Percentiles rank a stretch among this genome's conserved stretches.
phyloP scores from a whole-genome alignment of 2,113 vertebrate genomes.

The Eptesicus fuscus region DNA sequence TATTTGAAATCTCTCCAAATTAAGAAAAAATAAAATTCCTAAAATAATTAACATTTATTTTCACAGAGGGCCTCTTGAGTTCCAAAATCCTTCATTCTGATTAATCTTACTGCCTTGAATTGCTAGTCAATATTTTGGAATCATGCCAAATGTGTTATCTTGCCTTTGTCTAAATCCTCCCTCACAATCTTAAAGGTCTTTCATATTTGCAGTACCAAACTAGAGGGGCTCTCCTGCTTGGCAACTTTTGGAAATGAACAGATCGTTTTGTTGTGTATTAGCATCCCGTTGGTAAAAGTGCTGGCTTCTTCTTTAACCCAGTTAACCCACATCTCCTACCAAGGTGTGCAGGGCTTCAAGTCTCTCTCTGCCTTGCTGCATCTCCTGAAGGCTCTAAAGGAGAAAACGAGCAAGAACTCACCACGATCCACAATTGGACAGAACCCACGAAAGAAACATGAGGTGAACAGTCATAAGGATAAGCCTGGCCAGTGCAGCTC shows the following conservation, averaged over 20 bases:
- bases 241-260: background rate
- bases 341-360: background rate
- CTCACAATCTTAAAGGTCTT: background rate
- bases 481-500: too few species aligned
- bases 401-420: background rate
- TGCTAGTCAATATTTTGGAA: background rate
- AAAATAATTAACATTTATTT: conserved; percentile 13
- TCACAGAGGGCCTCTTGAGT: background rate
- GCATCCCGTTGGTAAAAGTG: background rate
- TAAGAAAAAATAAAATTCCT: background rate
- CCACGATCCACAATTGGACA: background rate
- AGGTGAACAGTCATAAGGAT: background rate
- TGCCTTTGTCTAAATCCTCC: background rate
- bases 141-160: background rate
- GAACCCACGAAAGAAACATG: background rate
- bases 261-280: background rate
- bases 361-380: background rate
- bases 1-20: background rate
- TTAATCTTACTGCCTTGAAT: background rate
- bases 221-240: too few species aligned
- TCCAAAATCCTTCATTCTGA: background rate
- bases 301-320: background rate
- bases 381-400: background rate
- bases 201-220: background rate
- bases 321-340: background rate